Percentiles rank a stretch among this genome's conserved stretches.
Evolutionary conservation across 2,888 invertebrate species (phyloP).

Genomic region (Clunio marinus): DNA sequence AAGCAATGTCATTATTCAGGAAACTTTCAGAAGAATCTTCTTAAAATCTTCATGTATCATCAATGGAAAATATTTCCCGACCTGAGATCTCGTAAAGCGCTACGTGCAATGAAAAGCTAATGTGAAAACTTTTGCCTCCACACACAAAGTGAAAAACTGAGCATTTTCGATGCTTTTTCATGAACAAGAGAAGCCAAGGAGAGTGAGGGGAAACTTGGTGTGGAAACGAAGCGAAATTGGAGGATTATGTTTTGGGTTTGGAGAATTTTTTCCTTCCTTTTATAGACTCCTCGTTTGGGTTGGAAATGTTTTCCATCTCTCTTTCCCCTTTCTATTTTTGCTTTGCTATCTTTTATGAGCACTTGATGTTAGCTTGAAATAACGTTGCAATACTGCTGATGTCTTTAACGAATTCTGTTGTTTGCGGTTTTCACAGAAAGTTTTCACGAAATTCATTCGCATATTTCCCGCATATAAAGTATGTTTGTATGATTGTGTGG

Average conservation of each 20-base stretch:
- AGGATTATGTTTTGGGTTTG: slow-evolving; percentile 10
- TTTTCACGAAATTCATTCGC: background rate
- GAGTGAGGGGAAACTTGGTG: background rate
- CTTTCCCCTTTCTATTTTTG: too few relatives aligned
- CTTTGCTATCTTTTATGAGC: background rate
- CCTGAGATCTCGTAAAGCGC: background rate
- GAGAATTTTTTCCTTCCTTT: background rate
- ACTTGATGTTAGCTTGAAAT: too few relatives aligned
- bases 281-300: background rate
- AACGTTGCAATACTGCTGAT: background rate
- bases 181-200: background rate
- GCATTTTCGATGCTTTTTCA: slow-evolving; percentile 12
- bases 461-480: too few relatives aligned
- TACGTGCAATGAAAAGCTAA: slow-evolving; percentile 31
- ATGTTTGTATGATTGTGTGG: too few relatives aligned
- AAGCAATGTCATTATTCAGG: background rate
- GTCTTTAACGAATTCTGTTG: too few relatives aligned
- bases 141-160: slow-evolving; percentile 20
- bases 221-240: slow-evolving; percentile 17
- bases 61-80: background rate
- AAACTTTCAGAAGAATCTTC: background rate
- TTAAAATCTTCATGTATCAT: background rate
- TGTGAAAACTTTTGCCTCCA: slow-evolving; percentile 24
- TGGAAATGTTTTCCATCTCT: background rate
- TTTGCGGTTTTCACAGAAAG: background rate